These are phyloP conservation scores for Drosophila lowei DNA, from an alignment of 1,140 invertebrate genomes.

Conservation along the genomic window DNA sequence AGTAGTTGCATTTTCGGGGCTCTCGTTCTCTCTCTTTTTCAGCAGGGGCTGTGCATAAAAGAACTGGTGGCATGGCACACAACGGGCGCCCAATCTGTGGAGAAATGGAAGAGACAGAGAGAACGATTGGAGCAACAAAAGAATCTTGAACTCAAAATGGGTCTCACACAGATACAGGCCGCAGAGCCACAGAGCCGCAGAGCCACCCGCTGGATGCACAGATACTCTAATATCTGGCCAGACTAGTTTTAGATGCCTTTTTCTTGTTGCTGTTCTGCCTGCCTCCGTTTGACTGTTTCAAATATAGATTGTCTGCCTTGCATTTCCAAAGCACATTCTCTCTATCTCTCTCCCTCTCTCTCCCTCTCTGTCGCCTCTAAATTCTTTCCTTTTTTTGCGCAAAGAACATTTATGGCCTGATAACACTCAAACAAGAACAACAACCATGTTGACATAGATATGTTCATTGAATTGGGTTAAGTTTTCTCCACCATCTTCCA, in stretches of 20 bases:
- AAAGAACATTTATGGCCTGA: slow-evolving; percentile 49
- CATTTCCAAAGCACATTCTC: slow-evolving; percentile 24
- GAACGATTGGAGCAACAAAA: slow-evolving; percentile 43
- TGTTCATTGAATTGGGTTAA: slow-evolving; percentile 49
- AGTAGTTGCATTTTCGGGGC: slow-evolving; percentile 49
- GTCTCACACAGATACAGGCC: slow-evolving; percentile 41
- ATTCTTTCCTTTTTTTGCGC: slow-evolving; percentile 20
- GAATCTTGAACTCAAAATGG: slow-evolving; percentile 66
- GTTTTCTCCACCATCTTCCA: slow-evolving; percentile 15
- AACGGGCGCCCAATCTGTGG: slow-evolving; percentile 6
- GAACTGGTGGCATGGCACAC: slow-evolving; percentile 16
- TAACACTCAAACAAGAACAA: slow-evolving; percentile 26
- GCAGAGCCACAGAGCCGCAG: slow-evolving; percentile 29
- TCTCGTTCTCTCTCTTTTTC: neutral
- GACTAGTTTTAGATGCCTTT: slow-evolving; percentile 55
- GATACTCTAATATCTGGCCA: slow-evolving; percentile 51
- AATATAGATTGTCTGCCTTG: slow-evolving; percentile 41
- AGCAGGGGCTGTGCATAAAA: slow-evolving; percentile 2
- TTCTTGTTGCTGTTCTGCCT: slow-evolving; percentile 23
- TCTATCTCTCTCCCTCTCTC: slow-evolving; percentile 1
- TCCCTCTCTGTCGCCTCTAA: neutral
- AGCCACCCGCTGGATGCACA: slow-evolving; percentile 39
- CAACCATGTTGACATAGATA: slow-evolving; percentile 45
- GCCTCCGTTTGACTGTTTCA: slow-evolving; percentile 14
- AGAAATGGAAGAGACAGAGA: slow-evolving; percentile 16